Conservation (phyloP, 1,140 invertebrate species). For the Bombus consobrinus region DNA sequence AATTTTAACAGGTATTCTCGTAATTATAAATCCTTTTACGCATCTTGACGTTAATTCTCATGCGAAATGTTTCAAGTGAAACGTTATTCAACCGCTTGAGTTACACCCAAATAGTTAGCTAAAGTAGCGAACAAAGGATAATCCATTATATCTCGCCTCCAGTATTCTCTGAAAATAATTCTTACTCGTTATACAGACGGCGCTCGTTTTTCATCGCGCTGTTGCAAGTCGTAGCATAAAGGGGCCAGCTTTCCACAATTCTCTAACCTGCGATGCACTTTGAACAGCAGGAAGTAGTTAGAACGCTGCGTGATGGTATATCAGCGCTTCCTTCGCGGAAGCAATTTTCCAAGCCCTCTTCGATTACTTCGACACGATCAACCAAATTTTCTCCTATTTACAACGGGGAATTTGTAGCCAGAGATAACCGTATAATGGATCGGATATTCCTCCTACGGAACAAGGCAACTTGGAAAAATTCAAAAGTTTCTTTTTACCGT, state of each 20-base stretch:
- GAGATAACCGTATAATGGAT: not conserved
- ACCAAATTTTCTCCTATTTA: constrained; percentile 23
- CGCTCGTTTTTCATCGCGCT: constrained; percentile 29
- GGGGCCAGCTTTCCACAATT: constrained; percentile 41
- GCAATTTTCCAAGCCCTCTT: constrained; percentile 58
- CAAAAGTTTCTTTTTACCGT: not conserved
- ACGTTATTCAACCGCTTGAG: not conserved
- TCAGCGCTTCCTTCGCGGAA: constrained; percentile 51
- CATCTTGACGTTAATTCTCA: not conserved
- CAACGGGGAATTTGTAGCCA: not conserved
- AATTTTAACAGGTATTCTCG: not conserved
- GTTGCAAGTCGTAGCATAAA: constrained; percentile 20
- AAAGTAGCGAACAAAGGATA: constrained; percentile 22
- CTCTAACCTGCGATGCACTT: constrained; percentile 42
- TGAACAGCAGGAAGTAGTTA: constrained; percentile 62
- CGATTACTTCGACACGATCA: constrained; percentile 42
- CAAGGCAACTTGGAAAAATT: not conserved
- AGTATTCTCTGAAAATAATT: constrained; percentile 24
- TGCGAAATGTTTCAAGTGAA: not conserved
- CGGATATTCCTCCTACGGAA: not conserved
- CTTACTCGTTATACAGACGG: constrained; percentile 15
- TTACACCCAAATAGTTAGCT: constrained; percentile 4
- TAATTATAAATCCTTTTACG: too few relatives aligned
- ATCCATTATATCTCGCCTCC: constrained; percentile 16
- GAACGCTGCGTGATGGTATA: constrained; percentile 52